Evolutionary conservation across 2,888 invertebrate species (phyloP), one percentile per base, ranked within the genome.

Genomic region (Eristalis arbustorum): DNA sequence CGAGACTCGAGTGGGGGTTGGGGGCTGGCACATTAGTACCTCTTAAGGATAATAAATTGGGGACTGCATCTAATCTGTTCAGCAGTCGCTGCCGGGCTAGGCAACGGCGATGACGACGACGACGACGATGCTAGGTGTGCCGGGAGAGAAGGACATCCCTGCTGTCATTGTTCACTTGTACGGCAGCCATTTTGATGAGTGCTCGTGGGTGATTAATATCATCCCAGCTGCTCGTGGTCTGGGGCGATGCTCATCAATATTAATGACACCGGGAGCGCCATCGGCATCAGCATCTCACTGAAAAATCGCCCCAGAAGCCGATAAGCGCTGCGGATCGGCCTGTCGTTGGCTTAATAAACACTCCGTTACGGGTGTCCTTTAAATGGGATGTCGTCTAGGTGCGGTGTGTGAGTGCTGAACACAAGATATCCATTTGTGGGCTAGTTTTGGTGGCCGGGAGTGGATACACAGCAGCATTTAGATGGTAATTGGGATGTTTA

Each of bases 351-450:
- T 42, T 22, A 31, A 72, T 62, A 72, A 72, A 25, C 59, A 8
- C 13, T 2, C 13, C n/a, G 18, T 49, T 18, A n/a, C n/a, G 18
- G 18, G 18, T 49, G 49, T 49, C 8, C 49, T 8, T 5, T n/a
- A 4, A 18, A 42, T 3, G 5, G 18, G 49, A 1, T 49, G 49
- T 49, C 42, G n/a, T n/a, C 49, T 42, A 42, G 14, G n/a, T 49
- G 49, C 5, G 42, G 49, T 49, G 49, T 18, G 56, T 67, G 79
- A 62, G 59, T 31, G 49, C n/a, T 25, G 67, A 73, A 79, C 73
- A 79, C 79, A 73, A 68, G 67, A 67, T 79, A 34, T 49, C 79
- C 79, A 79, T 79, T 79, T 79, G 73, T 57, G 72, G 57, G 71
- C 14, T 62, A 62, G 72, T 79, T 66, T 61, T 61, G 72, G 72